Evolutionary conservation across 2,888 invertebrate genomes (phyloP), one percentile per base, ranked within the genome.

Genomic region (Harpalus rubripes): DNA sequence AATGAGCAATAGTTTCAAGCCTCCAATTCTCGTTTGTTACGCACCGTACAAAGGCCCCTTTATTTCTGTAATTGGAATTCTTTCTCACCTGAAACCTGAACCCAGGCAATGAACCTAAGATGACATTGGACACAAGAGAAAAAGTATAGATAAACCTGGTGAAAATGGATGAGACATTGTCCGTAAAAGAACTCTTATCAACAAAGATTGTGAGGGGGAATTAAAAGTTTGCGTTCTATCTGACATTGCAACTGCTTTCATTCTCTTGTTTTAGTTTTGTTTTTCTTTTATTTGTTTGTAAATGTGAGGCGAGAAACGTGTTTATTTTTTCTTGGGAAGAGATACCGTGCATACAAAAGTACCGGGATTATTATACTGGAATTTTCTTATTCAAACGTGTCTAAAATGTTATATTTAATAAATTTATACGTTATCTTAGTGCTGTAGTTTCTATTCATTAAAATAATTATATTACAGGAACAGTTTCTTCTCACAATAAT

Each of bases 191-290:
- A 68, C 44, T n/a, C 76, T 56, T 56, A 58, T 56, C 56, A 78
- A 78, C 78, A 10, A 26, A 58, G 58, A 78, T 78, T 78, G 32
- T 39, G 56, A 15, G 15, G 22, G 58, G n/a, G 58, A 78, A 78
- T 78, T 78, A 78, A 78, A 78, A 78, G 78, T 78, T 78, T 78
- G 56, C 58, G 26, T 58, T 78, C 32, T 78, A 58, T 32, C 32
- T 56, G 32, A 39, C 32, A 78, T 78, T 78, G 78, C 58, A 15
- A 59, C 32, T 58, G 26, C 58, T 78, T 78, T 78, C 52, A 1
- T 58, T 78, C 56, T 56, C 12, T 78, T 78, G 58, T 52, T 58
- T 78, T 56, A 44, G 52, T 76, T 76, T 0, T 32, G 78, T 32
- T 78, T 56, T 78, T 58, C 44, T 78, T 78, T 78, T 78, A 58